Conservation (phyloP, 2,888 invertebrate species). For the Lapara coniferarum region DNA sequence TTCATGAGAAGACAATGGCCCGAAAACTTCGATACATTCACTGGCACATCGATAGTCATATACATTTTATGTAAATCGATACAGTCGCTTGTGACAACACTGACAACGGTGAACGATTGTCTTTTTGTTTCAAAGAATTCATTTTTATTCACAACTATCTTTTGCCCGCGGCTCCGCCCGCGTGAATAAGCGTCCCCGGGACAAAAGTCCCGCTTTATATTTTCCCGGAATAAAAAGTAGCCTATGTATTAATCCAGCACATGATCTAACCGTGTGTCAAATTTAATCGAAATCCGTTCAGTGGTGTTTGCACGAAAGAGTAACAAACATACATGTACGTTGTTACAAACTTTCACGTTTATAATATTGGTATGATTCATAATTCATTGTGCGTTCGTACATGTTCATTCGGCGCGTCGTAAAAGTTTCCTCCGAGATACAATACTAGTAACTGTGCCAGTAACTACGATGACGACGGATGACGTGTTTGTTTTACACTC, state of each 20-base stretch:
- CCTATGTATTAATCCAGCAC: no score
- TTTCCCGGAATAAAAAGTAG: no score
- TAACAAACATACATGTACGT: no score
- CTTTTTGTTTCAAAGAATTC: conserved; percentile 36
- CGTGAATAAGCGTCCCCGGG: no score
- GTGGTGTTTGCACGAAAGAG: no score
- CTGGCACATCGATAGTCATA: neutral
- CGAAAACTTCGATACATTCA: conserved; percentile 30
- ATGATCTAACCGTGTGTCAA: no score
- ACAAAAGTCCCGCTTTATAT: no score
- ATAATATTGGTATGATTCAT: no score
- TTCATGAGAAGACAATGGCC: conserved; percentile 36
- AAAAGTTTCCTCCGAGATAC: conserved; percentile 38
- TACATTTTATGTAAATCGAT: conserved; percentile 37
- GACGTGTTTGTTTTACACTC: neutral
- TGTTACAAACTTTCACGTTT: no score
- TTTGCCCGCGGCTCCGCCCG: no score
- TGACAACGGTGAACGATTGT: conserved; percentile 27
- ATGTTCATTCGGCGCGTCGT: conserved; percentile 26
- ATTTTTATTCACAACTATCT: conserved; percentile 41
- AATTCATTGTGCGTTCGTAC: conserved; percentile 2
- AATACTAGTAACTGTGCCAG: conserved; percentile 26
- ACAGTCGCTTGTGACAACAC: conserved; percentile 24
- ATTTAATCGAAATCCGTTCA: no score
- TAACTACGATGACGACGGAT: neutral